Evolutionary conservation across 2,797 vertebrate genomes (phyloP), one percentile per base, ranked within the genome.

Genomic region (Molossus molossus): DNA sequence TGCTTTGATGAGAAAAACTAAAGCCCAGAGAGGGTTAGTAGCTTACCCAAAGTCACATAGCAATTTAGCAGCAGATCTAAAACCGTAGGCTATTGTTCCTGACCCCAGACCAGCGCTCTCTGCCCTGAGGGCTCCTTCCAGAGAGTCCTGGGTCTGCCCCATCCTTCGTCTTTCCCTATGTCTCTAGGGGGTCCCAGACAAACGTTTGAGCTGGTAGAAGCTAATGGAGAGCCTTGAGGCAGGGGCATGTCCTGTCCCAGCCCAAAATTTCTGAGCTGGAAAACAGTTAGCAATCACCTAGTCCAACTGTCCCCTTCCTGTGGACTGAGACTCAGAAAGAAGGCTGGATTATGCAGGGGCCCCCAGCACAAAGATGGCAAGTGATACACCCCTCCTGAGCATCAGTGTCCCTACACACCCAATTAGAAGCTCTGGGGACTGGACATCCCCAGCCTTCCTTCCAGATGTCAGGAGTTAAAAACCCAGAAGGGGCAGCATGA

Each of bases 1-100:
- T 76, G 45, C 65, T 84, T 84, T 95, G 60, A 81, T 72, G 33
- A 75, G 33, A 90, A 87, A 87, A 67, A 57, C 55, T 15, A 37
- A 83, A 95, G 55, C 29, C 65, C 81, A 82, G 85, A 85, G 53
- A 94, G 37, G 64, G 45, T 55, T 50, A 64, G 62, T 58, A 45
- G 75, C 21, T 65, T 83, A 60, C 29, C 64, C 86, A 60, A 72
- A 67, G 18, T 60, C 77, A 95, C 86, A 92, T 21, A 55, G 69
- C 76, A 79, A 60, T 58, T 53, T 69, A 75, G 75, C 67, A 67
- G 60, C 53, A 25, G 62, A 55, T 25, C 48, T 80, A 72, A 87
- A 90, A 40, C 65, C 65, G 27, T 27, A 80, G 70, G 81, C 53
- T 58, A 45, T 57, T 18, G 67, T 67, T 92, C 50, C 58, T 69